phyloP scores from a whole-genome alignment of 2,888 invertebrate species.

The Drosophila meridiana region DNA sequence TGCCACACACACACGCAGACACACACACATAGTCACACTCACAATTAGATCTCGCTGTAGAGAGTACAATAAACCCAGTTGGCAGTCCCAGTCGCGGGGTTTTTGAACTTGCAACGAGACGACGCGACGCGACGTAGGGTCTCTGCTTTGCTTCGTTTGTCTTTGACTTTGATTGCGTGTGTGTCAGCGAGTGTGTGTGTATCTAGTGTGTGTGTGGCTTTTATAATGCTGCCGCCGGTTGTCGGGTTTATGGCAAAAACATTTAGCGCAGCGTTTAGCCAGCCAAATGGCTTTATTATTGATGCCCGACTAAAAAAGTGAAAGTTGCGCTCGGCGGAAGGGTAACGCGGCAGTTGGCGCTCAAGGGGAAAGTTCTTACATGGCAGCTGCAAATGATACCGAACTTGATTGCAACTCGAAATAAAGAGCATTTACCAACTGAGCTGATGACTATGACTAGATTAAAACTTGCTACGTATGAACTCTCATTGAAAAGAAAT shows the following conservation, averaged over 20 bases:
- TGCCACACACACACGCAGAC: slow-evolving; percentile 20
- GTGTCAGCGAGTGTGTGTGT: slow-evolving; percentile 12
- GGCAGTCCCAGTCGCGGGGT: slow-evolving; percentile 62
- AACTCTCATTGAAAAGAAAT: neutral
- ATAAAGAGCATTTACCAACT: neutral
- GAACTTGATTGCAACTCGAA: neutral
- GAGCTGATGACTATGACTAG: neutral
- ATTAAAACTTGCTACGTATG: neutral
- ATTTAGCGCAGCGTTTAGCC: slow-evolving; percentile 70
- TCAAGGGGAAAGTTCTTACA: slow-evolving; percentile 3
- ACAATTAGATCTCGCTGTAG: slow-evolving; percentile 67
- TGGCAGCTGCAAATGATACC: neutral
- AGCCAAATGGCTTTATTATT: slow-evolving; percentile 74
- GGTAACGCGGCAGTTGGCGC: neutral
- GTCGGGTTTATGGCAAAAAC: slow-evolving; percentile 66
- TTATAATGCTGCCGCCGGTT: slow-evolving; percentile 58
- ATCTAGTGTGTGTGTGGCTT: slow-evolving; percentile 34
- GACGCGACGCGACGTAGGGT: slow-evolving; percentile 47
- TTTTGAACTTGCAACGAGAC: slow-evolving; percentile 70
- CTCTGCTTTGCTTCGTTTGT: slow-evolving; percentile 41
- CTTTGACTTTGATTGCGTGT: slow-evolving; percentile 54
- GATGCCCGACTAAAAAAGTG: slow-evolving; percentile 61
- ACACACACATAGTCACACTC: slow-evolving; percentile 26
- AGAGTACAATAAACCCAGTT: slow-evolving; percentile 79
- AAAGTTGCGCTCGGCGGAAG: slow-evolving; percentile 42